Evolutionary conservation across 1,140 invertebrate genomes (phyloP).

Genomic region (Chironomus striatipennis): DNA sequence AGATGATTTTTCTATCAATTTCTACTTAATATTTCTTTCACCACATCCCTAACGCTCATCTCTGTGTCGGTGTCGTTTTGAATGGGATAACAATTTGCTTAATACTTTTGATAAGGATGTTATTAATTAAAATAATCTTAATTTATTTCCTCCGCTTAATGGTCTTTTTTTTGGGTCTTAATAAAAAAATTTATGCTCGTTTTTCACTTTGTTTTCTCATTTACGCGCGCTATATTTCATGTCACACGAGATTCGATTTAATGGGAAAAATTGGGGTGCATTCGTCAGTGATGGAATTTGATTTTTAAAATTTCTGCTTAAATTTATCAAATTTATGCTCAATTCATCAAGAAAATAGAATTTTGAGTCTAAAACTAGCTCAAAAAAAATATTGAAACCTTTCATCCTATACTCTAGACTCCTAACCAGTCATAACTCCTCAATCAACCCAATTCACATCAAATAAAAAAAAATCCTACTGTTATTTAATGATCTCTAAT

Average conservation of each 20-base stretch:
- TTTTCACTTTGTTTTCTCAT: background rate
- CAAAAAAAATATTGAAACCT: too few species aligned
- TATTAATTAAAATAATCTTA: conserved; percentile 22
- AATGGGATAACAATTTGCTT: conserved; percentile 17
- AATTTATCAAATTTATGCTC: too few species aligned
- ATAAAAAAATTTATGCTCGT: background rate
- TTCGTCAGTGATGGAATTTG: too few species aligned
- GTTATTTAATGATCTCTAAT: conserved; percentile 15
- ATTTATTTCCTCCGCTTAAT: background rate
- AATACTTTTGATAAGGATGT: background rate
- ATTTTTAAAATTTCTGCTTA: too few species aligned
- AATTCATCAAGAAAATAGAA: too few species aligned
- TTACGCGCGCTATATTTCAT: background rate
- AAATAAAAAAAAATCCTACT: background rate
- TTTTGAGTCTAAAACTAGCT: too few species aligned
- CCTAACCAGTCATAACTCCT: too few species aligned
- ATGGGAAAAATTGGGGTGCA: background rate
- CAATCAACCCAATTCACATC: too few species aligned
- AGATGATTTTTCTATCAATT: background rate
- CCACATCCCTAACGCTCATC: background rate
- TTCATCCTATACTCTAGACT: too few species aligned
- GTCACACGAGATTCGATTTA: background rate
- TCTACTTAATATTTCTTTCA: background rate
- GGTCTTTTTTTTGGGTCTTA: background rate
- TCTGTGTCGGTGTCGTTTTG: background rate